Evolutionary conservation across 1,140 invertebrate genomes (phyloP).

Genomic region (Meloidogyne hapla): DNA sequence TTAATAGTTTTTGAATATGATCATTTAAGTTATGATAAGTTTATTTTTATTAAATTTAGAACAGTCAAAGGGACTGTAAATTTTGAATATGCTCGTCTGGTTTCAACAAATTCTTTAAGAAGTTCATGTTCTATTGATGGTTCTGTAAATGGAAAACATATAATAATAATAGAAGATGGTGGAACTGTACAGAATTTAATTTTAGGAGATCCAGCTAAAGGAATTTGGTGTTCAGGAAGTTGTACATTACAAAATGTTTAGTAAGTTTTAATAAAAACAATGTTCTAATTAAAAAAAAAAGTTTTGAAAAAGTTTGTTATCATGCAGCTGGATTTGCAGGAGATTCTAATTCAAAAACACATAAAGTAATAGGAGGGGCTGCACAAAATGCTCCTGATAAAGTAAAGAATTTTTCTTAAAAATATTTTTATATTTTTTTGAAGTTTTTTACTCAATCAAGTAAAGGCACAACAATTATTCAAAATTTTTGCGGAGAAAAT

Average conservation of each 20-base stretch:
- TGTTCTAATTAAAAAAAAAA: neutral
- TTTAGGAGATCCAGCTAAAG: constrained; percentile 1
- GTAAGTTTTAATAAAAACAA: neutral
- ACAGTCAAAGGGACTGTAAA: neutral
- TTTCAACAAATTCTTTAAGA: neutral
- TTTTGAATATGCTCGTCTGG: neutral
- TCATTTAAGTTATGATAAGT: no score
- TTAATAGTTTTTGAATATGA: no score
- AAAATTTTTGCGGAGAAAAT: constrained; percentile 2
- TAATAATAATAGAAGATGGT: neutral
- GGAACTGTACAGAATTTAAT: neutral
- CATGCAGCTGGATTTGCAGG: constrained; percentile 3
- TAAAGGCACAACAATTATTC: neutral
- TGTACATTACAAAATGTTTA: constrained; percentile 12
- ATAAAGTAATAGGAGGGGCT: neutral
- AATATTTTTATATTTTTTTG: neutral
- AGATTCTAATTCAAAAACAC: neutral
- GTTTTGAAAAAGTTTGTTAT: constrained; percentile 10
- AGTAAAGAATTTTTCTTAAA: neutral
- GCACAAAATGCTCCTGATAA: constrained; percentile 12
- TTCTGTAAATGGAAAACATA: constrained; percentile 6
- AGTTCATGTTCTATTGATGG: neutral
- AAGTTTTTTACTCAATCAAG: constrained; percentile 9
- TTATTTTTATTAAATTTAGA: neutral
- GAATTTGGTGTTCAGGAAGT: constrained; percentile 7